Base-by-base conservation (phyloP, 1,140 invertebrate genomes). In the Penaeus indicus region DNA sequence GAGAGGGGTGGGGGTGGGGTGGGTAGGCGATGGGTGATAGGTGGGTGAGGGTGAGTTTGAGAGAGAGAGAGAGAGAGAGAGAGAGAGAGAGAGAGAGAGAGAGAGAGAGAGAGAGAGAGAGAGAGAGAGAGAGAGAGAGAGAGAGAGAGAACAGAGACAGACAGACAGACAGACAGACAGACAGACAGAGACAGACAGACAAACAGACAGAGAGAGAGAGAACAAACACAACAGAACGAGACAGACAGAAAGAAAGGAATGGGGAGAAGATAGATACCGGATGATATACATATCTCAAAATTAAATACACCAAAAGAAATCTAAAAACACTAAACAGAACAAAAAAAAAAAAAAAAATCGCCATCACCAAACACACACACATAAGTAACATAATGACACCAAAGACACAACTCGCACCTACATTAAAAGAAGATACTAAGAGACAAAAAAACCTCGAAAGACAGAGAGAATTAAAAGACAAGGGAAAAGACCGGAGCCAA, bases 151-250 rank as follows among this genome's bases (percentile, higher is more conserved):
- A 47, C 67, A 72, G 83, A 47, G 83, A 42, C 67, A 47, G 64
- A 8, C 38, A 42, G 38, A 3, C 22, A 22, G 32, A 42, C 67
- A 85, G 64, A 32, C 3, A 22, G 64, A 22, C 10, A 78, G 42
- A 32, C 7, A 61, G 8, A n/a, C 22, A 13, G 63, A 54, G n/a
- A 69, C 0, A 38, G 83, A 16, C 27, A 72, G 27, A 25, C 3
- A 72, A 32, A 84, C 67, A 84, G 83, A 72, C 32, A 72, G 83
- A 72, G 64, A 84, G 82, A 84, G 82, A 67, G 82, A 84, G 82
- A n/a, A 27, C 5, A 16, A 69, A 16, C 5, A 18, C 0, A 16
- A 69, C 0, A 69, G 67, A 69, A 18, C 7, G 67, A 69, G 67
- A 69, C 8, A 69, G 13, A 18, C n/a, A 18, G 19, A 72, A 32